Evolutionary conservation across 2,113 vertebrate species (phyloP), one percentile per base, ranked within the genome.

Genomic region (Cinclus cinclus): DNA sequence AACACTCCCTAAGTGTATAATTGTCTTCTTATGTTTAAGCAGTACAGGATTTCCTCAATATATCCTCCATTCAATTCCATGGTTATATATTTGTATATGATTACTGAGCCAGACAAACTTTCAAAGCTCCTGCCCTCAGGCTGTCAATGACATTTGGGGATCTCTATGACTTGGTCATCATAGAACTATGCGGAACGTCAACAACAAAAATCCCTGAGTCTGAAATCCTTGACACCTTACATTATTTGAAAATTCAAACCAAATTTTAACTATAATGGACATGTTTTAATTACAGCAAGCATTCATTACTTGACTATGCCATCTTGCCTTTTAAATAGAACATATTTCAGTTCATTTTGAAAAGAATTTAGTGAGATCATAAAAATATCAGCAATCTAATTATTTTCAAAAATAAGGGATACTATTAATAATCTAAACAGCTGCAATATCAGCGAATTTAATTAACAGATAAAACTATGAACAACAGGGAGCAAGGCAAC

Each of bases 381-480:
- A 89, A 60, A 88, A 95, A 79, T 96, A 96, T 91, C 88, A 96
- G 33, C 39, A 89, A 95, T 35, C 22, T 92, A 82, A 93, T 95
- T 96, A 90, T 89, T 97, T 95, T 94, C 93, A 90, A 94, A 88
- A 94, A 94, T 80, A 87, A 82, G 39, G 50, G 75, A 87, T 82
- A 92, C 84, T 85, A 95, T 94, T 96, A 97, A 79, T 94, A 97
- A 96, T 95, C 75, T 76, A 97, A 98, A 91, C 86, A 96, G 90
- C 74, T 97, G 89, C 85, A 96, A 73, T 94, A 63, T 56, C 89
- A 96, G 79, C 89, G 73, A 70, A 95, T 95, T 97, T 97, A 98
- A 97, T 97, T 97, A 97, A 97, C 94, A 96, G 93, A 92, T 97
- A 96, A 97, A 97, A 95, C 93, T 92, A 89, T 14, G 76, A 97